phyloP scores from a whole-genome alignment of 1,140 invertebrate genomes.

The Trichomalopsis sarcophagae region DNA sequence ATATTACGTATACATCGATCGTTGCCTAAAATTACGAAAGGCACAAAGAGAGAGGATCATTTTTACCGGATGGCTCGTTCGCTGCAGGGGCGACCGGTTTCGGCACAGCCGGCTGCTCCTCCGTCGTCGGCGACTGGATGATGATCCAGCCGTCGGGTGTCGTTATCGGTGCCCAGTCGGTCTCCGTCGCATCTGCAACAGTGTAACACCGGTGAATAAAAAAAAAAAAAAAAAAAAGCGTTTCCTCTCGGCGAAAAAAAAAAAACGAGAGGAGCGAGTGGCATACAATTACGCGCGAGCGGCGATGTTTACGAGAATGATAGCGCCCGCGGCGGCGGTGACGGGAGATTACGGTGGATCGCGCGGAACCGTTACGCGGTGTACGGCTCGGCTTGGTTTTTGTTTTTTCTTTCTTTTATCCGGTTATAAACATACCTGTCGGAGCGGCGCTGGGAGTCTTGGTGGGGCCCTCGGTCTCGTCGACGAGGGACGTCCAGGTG shows the following conservation, averaged over 20 bases:
- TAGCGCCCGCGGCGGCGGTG: constrained; percentile 14
- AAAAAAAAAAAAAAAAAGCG: background rate
- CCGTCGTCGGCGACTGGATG: constrained; percentile 70
- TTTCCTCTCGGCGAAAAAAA: background rate
- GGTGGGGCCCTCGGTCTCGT: constrained; percentile 71
- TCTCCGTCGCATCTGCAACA: constrained; percentile 66
- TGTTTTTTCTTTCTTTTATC: constrained; percentile 38
- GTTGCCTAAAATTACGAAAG: constrained; percentile 36
- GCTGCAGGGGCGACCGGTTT: constrained; percentile 53
- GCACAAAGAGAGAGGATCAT: background rate
- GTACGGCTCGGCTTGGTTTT: constrained; percentile 23
- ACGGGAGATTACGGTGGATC: constrained; percentile 51
- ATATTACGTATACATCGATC: background rate
- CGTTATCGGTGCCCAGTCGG: constrained; percentile 77
- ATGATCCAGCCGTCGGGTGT: constrained; percentile 81
- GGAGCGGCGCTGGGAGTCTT: constrained; percentile 51
- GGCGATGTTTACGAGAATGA: constrained; percentile 41
- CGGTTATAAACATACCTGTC: constrained; percentile 46
- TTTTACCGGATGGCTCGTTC: constrained; percentile 35
- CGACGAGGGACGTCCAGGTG: constrained; percentile 78
- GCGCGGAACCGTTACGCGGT: constrained; percentile 61
- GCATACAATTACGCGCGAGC: constrained; percentile 30
- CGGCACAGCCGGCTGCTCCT: constrained; percentile 57
- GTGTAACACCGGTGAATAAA: background rate
- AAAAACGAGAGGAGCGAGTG: constrained; percentile 21